Percentiles rank a stretch among this genome's conserved stretches.
Evolutionary conservation across 1,140 invertebrate species (phyloP).

Genomic region (Leptestheria dahalacensis): DNA sequence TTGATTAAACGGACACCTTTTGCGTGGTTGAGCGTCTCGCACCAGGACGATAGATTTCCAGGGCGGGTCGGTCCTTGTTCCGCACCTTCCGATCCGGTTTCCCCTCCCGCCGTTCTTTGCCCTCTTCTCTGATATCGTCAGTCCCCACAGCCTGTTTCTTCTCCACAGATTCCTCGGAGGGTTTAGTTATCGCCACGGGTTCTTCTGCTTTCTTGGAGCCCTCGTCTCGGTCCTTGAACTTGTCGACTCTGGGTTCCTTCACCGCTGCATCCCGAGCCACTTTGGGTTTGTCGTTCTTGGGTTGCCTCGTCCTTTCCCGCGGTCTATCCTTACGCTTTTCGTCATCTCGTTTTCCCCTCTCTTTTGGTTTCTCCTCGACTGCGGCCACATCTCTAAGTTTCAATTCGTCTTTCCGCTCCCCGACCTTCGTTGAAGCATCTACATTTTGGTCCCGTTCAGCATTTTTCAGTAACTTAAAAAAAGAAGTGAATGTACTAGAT

Average conservation of each 20-base stretch:
- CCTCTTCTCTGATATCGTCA: constrained; percentile 29
- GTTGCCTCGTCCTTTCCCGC: constrained; percentile 10
- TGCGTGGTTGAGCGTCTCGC: neutral
- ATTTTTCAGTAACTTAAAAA: constrained; percentile 22
- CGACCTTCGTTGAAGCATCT: constrained; percentile 18
- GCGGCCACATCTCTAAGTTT: constrained; percentile 1
- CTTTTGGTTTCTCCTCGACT: constrained; percentile 14
- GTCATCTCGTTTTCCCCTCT: neutral
- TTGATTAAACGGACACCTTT: neutral
- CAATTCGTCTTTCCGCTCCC: constrained; percentile 11
- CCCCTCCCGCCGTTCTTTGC: constrained; percentile 42
- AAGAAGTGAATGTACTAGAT: constrained; percentile 1
- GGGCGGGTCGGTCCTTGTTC: constrained; percentile 51
- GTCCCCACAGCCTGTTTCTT: constrained; percentile 2
- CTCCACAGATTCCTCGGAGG: constrained; percentile 11
- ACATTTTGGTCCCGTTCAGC: constrained; percentile 23
- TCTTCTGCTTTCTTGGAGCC: neutral
- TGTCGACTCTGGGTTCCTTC: neutral
- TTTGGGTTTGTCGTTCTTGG: neutral
- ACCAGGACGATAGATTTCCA: constrained; percentile 56
- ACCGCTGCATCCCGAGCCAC: neutral
- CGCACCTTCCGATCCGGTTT: constrained; percentile 35
- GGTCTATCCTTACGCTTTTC: neutral
- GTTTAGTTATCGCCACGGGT: too few relatives aligned
- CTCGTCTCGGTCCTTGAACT: constrained; percentile 18